Evolutionary conservation across 1,140 invertebrate genomes (phyloP).

Genomic region (Drosophila asahinai): DNA sequence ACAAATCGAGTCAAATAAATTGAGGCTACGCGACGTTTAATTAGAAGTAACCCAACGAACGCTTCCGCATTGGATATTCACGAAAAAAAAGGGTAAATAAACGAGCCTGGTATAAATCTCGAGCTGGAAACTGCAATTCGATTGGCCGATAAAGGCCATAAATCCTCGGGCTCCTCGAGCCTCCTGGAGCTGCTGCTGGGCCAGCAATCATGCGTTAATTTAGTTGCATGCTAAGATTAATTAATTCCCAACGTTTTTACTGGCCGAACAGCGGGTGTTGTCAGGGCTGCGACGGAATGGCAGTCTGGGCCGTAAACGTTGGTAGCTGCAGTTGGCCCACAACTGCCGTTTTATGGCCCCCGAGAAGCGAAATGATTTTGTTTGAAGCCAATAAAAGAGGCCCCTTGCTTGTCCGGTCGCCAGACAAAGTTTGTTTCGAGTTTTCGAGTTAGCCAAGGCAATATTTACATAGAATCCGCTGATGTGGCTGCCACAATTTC

Average conservation of each 20-base stretch:
- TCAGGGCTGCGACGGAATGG: constrained; percentile 53
- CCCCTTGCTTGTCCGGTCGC: neutral
- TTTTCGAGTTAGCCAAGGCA: constrained; percentile 26
- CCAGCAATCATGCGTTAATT: constrained; percentile 80
- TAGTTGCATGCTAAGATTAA: constrained; percentile 81
- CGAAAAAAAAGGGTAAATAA: constrained; percentile 5
- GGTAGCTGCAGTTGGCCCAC: constrained; percentile 33
- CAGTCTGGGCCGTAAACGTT: constrained; percentile 31
- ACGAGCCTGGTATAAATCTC: constrained; percentile 65
- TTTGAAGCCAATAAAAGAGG: constrained; percentile 50
- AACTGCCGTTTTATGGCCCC: constrained; percentile 53
- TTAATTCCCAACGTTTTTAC: constrained; percentile 77
- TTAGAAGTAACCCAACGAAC: constrained; percentile 48
- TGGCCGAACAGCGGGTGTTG: constrained; percentile 70
- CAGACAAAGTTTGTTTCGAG: constrained; percentile 35
- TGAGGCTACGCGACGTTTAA: constrained; percentile 69
- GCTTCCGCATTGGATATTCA: constrained; percentile 64
- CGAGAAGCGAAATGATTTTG: constrained; percentile 48
- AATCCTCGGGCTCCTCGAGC: constrained; percentile 56
- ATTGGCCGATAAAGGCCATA: constrained; percentile 79
- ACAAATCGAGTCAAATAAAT: constrained; percentile 76
- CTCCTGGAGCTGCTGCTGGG: constrained; percentile 43
- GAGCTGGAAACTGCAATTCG: constrained; percentile 67
- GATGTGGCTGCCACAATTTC: constrained; percentile 32
- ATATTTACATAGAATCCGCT: constrained; percentile 71